phyloP scores from a whole-genome alignment of 1,140 invertebrate genomes.

The Bombus superbus region DNA sequence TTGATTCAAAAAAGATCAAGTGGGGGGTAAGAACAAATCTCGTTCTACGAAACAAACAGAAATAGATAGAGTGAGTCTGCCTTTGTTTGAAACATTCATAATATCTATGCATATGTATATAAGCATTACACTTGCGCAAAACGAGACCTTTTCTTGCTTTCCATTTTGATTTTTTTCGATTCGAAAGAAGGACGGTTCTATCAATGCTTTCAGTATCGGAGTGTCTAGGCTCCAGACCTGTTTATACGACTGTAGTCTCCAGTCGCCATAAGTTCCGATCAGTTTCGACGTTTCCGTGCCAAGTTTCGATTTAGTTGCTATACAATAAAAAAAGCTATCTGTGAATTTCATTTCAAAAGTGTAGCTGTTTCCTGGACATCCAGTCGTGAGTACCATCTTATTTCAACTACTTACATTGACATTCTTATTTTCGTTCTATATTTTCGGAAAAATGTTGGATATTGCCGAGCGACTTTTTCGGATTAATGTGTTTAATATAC shows the following conservation, averaged over 20 bases:
- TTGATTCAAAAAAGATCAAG: too few relatives aligned
- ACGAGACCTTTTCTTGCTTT: too few relatives aligned
- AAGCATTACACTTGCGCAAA: too few relatives aligned
- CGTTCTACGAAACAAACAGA: too few relatives aligned
- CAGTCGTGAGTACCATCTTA: slow-evolving; percentile 30
- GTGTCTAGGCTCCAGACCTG: too few relatives aligned
- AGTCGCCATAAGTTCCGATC: slow-evolving; percentile 30
- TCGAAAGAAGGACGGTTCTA: too few relatives aligned
- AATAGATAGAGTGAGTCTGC: too few relatives aligned
- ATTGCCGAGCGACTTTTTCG: background rate
- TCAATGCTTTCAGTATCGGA: too few relatives aligned
- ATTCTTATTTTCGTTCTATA: background rate
- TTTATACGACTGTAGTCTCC: background rate
- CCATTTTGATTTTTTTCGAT: too few relatives aligned
- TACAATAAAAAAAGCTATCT: background rate
- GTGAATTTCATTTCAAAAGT: slow-evolving; percentile 24
- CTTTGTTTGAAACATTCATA: too few relatives aligned
- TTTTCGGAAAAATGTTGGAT: background rate
- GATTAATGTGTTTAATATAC: background rate
- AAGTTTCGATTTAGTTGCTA: slow-evolving; percentile 16
- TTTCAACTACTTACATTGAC: background rate
- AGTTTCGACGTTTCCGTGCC: slow-evolving; percentile 18
- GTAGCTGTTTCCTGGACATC: background rate
- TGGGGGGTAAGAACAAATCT: too few relatives aligned
- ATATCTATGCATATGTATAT: too few relatives aligned